Conservation (phyloP, 2,888 invertebrate genomes). For the Malthinus flaveolus region DNA sequence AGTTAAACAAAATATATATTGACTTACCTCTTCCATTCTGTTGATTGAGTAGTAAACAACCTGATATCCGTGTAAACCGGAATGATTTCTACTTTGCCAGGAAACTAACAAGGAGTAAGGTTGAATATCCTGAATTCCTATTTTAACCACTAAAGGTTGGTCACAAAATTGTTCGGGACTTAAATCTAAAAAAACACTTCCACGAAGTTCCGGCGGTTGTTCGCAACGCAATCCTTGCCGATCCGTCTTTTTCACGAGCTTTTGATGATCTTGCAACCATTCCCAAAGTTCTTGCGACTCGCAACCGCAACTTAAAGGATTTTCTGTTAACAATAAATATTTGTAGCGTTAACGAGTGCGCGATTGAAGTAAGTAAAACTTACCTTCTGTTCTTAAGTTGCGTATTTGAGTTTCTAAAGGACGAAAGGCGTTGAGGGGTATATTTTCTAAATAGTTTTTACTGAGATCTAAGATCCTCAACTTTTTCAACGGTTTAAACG, state of each 20-base stretch:
- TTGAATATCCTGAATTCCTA: constrained; percentile 87
- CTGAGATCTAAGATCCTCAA: constrained; percentile 77
- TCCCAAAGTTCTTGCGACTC: constrained; percentile 90
- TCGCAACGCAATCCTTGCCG: constrained; percentile 69
- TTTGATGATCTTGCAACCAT: constrained; percentile 88
- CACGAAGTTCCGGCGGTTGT: constrained; percentile 79
- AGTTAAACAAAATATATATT: background rate
- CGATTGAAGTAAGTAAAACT: background rate
- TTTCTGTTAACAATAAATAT: constrained; percentile 62
- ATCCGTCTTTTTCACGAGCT: constrained; percentile 59
- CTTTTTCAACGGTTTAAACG: constrained; percentile 76
- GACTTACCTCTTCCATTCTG: constrained; percentile 60
- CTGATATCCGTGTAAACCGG: constrained; percentile 81
- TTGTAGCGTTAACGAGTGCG: background rate
- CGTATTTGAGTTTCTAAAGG: constrained; percentile 83
- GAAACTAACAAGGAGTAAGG: constrained; percentile 84
- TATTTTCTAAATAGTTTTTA: constrained; percentile 79
- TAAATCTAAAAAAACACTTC: constrained; percentile 74
- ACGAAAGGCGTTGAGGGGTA: constrained; percentile 76
- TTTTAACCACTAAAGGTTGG: constrained; percentile 77
- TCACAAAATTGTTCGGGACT: constrained; percentile 84
- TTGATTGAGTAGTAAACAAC: constrained; percentile 79
- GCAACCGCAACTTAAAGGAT: constrained; percentile 88
- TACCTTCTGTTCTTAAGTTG: constrained; percentile 78
- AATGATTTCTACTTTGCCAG: constrained; percentile 88